Evolutionary conservation across 2,888 invertebrate species (phyloP), one percentile per base, ranked within the genome.

Genomic region (Tetragonula carbonaria): DNA sequence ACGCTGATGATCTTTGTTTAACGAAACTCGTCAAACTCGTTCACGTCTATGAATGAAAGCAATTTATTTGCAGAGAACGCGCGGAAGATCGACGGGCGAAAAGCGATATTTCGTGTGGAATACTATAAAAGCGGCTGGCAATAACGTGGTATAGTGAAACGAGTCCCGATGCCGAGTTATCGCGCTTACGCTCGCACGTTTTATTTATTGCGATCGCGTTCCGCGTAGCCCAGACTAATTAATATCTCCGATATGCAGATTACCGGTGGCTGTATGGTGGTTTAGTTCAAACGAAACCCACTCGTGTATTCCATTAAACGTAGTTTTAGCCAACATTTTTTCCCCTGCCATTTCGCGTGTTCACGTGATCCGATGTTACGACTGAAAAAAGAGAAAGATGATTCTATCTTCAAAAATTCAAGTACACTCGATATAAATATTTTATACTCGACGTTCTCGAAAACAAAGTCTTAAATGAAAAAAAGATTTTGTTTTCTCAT

Each of bases 181-280:
- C 78, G 78, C 78, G 84, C 83, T 78, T 78, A 78, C 84, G 55
- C 55, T 50, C 21, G 18, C 62, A 21, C 57, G 72, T 81, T 85
- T 85, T 85, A 85, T 85, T 85, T 85, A 85, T 85, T 62, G 53
- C 70, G 18, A 57, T 33, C 55, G 73, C 33, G 33, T 33, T 38
- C 38, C 67, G 38, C 33, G 33, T 53, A 59, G 21, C 21, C 45
- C 33, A n/a, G 73, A 65, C 77, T 85, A 85, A 85, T 85, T 80
- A 84, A 85, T 85, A 85, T 80, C 66, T 71, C 71, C 71, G 85
- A 77, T 80, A 85, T 80, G 85, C 80, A 84, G 74, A 84, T 84
- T 68, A 63, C 73, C 45, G 59, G 63, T 28, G 57, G 50, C 63
- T 55, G 50, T 55, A n/a, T 14, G 53, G 33, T 14, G 53, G 33